A percentile compares a stretch with the other conserved stretches of the same genome.
These are phyloP conservation scores for Platerodrilus igneus DNA, from an alignment of 2,888 invertebrate species.

Conservation along the genomic window DNA sequence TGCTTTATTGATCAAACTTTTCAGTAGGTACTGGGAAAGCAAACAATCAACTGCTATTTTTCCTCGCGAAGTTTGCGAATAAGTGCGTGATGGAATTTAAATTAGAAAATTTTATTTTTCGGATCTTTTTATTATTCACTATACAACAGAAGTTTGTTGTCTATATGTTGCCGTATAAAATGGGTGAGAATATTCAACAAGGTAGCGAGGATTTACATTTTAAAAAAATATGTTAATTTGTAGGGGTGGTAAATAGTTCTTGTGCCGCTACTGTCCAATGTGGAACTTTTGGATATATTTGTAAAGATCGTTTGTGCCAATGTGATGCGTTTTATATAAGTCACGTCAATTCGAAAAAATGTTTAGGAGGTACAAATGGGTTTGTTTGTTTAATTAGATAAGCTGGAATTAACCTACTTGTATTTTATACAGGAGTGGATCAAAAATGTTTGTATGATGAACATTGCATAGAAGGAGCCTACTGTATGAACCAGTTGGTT, in stretches of 20 bases:
- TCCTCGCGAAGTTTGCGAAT: background rate
- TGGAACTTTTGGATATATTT: constrained; percentile 41
- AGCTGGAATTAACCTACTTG: background rate
- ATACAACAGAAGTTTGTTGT: constrained; percentile 1
- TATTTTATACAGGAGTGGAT: constrained; percentile 37
- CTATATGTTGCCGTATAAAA: background rate
- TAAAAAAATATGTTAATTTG: constrained; percentile 10
- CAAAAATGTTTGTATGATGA: constrained; percentile 45
- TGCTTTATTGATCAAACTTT: constrained; percentile 17
- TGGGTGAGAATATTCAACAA: background rate
- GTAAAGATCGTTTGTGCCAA: constrained; percentile 43
- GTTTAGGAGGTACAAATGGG: constrained; percentile 43
- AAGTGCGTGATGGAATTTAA: constrained; percentile 7
- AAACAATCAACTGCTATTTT: background rate
- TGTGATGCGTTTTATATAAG: constrained; percentile 39
- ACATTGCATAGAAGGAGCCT: constrained; percentile 46
- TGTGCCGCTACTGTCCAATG: constrained; percentile 37
- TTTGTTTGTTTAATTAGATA: constrained; percentile 1
- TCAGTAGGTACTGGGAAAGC: constrained; percentile 7
- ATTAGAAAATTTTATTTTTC: constrained; percentile 4
- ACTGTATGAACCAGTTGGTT: constrained; percentile 41
- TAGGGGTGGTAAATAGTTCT: constrained; percentile 33
- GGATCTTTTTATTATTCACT: constrained; percentile 4
- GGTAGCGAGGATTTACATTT: background rate
- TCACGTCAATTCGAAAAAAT: constrained; percentile 36